A percentile compares a stretch with the other conserved stretches of the same genome.
Conservation (phyloP, 2,113 vertebrate genomes). For the Laticauda laticaudata region DNA sequence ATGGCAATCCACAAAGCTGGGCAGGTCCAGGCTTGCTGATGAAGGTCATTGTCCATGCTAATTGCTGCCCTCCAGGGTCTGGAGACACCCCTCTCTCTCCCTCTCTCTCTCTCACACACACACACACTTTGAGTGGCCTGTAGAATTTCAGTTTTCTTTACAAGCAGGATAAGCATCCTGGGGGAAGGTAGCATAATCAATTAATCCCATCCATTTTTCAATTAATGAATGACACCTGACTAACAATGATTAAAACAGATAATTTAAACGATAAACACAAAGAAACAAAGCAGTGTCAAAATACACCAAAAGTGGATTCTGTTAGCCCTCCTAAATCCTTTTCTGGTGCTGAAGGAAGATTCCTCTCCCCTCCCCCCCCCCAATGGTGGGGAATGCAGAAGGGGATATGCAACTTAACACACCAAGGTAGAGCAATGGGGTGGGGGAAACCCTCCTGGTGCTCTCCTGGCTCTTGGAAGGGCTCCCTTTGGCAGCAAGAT, state of each 20-base stretch:
- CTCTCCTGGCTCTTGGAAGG: not conserved
- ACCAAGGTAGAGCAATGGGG: not conserved
- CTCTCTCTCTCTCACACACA: not conserved
- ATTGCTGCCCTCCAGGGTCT: not conserved
- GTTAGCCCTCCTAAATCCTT: not conserved
- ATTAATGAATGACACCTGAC: not conserved
- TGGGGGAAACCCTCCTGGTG: not conserved
- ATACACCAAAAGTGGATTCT: not conserved
- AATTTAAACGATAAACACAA: not conserved
- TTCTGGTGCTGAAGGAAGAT: not conserved
- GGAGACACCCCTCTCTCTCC: not conserved
- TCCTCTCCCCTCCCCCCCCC: not conserved
- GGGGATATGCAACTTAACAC: not conserved
- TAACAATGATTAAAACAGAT: not conserved
- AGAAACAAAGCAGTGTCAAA: not conserved
- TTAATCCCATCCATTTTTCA: not conserved
- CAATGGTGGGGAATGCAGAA: not conserved
- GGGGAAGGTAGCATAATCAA: not conserved
- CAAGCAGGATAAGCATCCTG: not conserved
- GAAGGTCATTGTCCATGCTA: not conserved
- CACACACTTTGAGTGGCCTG: not conserved
- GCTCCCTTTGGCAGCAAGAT: not conserved
- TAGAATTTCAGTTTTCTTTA: not conserved
- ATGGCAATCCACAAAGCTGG: constrained; percentile 8
- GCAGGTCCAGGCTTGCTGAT: not conserved